Conservation (phyloP, 2,113 vertebrate species). For the Tetraodon nigroviridis region DNA sequence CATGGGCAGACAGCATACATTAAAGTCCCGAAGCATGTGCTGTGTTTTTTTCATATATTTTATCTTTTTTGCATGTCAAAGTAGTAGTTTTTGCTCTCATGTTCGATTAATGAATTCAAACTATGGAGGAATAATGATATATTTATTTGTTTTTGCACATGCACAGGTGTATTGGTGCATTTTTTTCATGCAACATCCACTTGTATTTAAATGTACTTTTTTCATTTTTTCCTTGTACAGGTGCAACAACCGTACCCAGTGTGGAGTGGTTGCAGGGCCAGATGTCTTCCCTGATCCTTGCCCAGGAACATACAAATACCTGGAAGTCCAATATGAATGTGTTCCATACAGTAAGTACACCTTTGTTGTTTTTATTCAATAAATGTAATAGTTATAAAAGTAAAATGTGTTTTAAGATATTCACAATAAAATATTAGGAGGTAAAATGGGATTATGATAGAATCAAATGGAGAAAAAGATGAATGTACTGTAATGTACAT, state of each 20-base stretch:
- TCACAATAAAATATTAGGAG: no score
- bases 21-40: neutral
- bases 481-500: no score
- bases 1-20: constrained; percentile 5
- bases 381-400: neutral
- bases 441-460: no score
- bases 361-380: neutral
- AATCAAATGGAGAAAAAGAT: no score
- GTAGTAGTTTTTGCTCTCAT: constrained; percentile 22
- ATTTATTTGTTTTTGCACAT: constrained; percentile 17
- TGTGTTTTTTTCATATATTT: neutral
- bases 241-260: constrained; percentile 81
- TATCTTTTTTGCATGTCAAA: constrained; percentile 28
- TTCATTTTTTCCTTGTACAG: constrained; percentile 36
- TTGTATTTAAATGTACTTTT: neutral
- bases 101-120: constrained; percentile 30
- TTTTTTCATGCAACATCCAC: no score
- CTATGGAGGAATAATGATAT: neutral
- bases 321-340: constrained; percentile 85
- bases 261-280: constrained; percentile 92
- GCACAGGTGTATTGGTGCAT: no score
- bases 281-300: constrained; percentile 97
- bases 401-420: no score
- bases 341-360: constrained; percentile 74
- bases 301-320: constrained; percentile 96